Conservation (phyloP, 2,797 vertebrate genomes). For the Xenops minutus region DNA sequence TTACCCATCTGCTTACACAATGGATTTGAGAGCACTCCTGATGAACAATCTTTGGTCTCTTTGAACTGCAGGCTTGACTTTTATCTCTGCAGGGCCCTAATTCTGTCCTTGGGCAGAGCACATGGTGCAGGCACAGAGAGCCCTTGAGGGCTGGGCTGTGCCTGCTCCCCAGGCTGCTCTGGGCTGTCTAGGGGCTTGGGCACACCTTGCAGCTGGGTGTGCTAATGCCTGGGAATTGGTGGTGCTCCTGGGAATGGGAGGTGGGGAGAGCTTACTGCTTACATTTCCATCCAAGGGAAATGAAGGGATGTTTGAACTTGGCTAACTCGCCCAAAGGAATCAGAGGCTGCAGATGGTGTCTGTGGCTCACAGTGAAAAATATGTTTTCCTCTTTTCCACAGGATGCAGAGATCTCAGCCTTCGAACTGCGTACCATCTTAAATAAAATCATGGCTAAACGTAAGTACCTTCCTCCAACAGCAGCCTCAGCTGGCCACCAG, state of each 20-base stretch:
- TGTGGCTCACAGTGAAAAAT: background rate
- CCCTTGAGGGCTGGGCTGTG: background rate
- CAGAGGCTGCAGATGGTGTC: background rate
- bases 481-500: background rate
- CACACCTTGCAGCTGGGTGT: background rate
- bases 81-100: background rate
- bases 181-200: accelerated
- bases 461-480: conserved; percentile 68
- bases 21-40: accelerated
- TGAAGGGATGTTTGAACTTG: background rate
- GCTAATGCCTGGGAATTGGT: background rate
- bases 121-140: background rate
- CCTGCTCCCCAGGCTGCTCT: background rate
- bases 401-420: conserved; percentile 88
- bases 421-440: conserved; percentile 84
- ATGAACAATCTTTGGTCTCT: background rate
- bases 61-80: background rate
- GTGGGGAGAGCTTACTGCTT: background rate
- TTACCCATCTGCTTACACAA: background rate
- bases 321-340: background rate
- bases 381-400: conserved; percentile 51
- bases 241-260: background rate
- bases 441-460: conserved; percentile 83
- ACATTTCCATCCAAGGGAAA: background rate
- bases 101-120: background rate